These are phyloP conservation scores for Sebastes fasciatus DNA, from an alignment of 2,113 vertebrate species.

Conservation along the genomic window DNA sequence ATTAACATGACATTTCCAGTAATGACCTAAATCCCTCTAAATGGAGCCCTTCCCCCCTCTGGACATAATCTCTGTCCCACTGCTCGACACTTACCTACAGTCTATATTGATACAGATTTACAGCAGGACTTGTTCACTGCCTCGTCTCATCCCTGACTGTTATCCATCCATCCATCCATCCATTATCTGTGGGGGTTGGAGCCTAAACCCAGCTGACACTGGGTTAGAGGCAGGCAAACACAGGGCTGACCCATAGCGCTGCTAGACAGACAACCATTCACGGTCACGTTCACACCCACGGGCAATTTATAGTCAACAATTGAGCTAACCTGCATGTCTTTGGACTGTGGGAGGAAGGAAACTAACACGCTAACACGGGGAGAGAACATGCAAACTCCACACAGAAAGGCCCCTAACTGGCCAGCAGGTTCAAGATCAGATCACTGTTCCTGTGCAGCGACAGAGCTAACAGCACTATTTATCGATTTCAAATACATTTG, in stretches of 20 bases:
- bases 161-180: not conserved
- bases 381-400: too few species aligned
- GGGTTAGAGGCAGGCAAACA: not conserved
- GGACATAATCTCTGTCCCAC: conserved; percentile 40
- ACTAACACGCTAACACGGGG: too few species aligned
- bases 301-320: not conserved
- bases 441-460: too few species aligned
- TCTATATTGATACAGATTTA: not conserved
- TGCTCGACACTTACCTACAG: conserved; percentile 13
- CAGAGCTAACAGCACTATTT: too few species aligned
- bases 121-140: not conserved
- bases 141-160: not conserved
- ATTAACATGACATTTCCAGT: conserved; percentile 55
- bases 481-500: too few species aligned
- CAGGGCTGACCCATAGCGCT: not conserved
- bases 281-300: not conserved
- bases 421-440: too few species aligned
- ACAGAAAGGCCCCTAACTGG: too few species aligned
- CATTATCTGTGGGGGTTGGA: not conserved
- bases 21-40: conserved; percentile 60
- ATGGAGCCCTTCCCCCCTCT: conserved; percentile 44
- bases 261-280: not conserved
- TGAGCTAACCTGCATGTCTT: too few species aligned
- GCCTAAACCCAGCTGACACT: not conserved
- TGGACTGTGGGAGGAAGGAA: too few species aligned